phyloP scores from a whole-genome alignment of 2,888 invertebrate genomes.

The Anticlea derivata region DNA sequence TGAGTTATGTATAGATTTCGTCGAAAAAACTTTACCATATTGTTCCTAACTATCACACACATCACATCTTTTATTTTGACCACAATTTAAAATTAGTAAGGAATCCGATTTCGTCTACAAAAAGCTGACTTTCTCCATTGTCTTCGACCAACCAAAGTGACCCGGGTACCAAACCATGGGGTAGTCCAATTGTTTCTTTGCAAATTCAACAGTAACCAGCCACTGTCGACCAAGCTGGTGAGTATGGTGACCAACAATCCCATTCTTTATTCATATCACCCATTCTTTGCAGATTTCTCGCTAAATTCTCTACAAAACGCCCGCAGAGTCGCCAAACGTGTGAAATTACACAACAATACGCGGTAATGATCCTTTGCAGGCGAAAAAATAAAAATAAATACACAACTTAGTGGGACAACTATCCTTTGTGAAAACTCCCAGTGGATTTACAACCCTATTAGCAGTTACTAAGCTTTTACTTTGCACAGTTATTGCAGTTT shows the following conservation, averaged over 20 bases:
- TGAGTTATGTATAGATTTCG: background rate
- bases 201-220: slow-evolving; percentile 49
- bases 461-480: slow-evolving; percentile 6
- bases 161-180: slow-evolving; percentile 14
- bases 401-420: slow-evolving; percentile 51
- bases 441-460: slow-evolving; percentile 42
- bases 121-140: slow-evolving; percentile 16
- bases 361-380: slow-evolving; percentile 77
- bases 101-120: slow-evolving; percentile 19
- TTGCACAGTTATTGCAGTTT: slow-evolving; percentile 8
- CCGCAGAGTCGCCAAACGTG: slow-evolving; percentile 79
- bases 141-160: slow-evolving; percentile 19
- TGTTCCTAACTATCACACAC: background rate
- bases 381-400: slow-evolving; percentile 74
- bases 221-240: slow-evolving; percentile 50
- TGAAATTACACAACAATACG: slow-evolving; percentile 79
- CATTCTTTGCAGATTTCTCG: slow-evolving; percentile 39
- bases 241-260: slow-evolving; percentile 48
- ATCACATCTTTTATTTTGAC: slow-evolving; percentile 1
- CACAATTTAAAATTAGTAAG: slow-evolving; percentile 15
- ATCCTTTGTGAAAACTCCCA: slow-evolving; percentile 29
- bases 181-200: slow-evolving; percentile 42
- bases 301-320: slow-evolving; percentile 69
- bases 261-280: slow-evolving; percentile 33
- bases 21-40: background rate